A percentile compares a stretch with the other conserved stretches of the same genome.
Conservation (phyloP, 2,888 invertebrate species). For the Chesias legatella region DNA sequence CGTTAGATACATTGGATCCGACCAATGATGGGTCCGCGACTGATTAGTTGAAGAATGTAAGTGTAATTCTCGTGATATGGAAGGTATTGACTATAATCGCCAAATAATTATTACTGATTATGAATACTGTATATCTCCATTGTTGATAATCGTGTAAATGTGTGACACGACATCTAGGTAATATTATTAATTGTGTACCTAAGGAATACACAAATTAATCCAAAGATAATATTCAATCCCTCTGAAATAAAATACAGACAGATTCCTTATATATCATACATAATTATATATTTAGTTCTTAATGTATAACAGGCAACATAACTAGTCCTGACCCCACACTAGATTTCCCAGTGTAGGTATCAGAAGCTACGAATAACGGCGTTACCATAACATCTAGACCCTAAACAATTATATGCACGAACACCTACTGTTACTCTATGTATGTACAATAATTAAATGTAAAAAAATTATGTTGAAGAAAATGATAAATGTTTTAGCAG, state of each 20-base stretch:
- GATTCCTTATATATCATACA: no score
- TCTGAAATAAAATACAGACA: conserved; percentile 29
- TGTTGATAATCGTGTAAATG: conserved; percentile 66
- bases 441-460: conserved; percentile 59
- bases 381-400: no score
- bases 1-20: conserved; percentile 69
- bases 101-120: conserved; percentile 70
- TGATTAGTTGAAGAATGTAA: conserved; percentile 78
- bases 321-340: no score
- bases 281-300: no score
- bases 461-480: conserved; percentile 66
- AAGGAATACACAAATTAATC: conserved; percentile 39
- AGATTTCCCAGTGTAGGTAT: no score
- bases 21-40: conserved; percentile 68
- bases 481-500: conserved; percentile 59
- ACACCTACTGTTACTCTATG: conserved; percentile 64
- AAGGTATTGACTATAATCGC: conserved; percentile 75
- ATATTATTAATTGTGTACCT: conserved; percentile 29
- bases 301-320: no score
- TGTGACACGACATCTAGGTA: conserved; percentile 48
- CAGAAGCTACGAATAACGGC: no score
- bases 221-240: conserved; percentile 50
- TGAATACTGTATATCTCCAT: conserved; percentile 54
- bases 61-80: conserved; percentile 74
- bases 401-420: conserved; percentile 50